Conservation (phyloP, 2,888 invertebrate species). For the Anoplius nigerrimus region DNA sequence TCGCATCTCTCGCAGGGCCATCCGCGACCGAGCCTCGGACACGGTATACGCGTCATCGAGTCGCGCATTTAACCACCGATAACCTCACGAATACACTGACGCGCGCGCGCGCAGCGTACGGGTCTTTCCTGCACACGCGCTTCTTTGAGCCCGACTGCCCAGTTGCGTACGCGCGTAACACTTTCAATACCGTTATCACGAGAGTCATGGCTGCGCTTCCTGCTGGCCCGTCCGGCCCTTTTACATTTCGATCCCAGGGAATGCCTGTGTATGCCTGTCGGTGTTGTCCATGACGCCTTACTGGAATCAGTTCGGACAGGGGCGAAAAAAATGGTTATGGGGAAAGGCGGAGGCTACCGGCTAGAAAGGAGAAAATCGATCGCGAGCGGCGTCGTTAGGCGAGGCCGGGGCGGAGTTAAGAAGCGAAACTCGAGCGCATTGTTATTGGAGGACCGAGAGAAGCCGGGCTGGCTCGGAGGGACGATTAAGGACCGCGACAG, state of each 20-base stretch:
- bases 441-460: too few relatives aligned
- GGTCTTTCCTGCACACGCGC: conserved; percentile 10
- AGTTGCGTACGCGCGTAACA: conserved; percentile 47
- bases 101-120: too few relatives aligned
- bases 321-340: too few relatives aligned
- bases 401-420: conserved; percentile 9
- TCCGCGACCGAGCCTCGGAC: neutral
- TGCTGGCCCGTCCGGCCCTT: conserved; percentile 38
- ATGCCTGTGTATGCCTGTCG: too few relatives aligned
- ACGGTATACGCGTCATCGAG: conserved; percentile 18
- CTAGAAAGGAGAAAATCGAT: too few relatives aligned
- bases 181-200: conserved; percentile 59
- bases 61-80: conserved; percentile 35
- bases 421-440: conserved; percentile 8
- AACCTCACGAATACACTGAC: conserved; percentile 28
- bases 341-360: too few relatives aligned
- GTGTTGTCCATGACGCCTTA: too few relatives aligned
- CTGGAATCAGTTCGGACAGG: too few relatives aligned
- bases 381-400: neutral
- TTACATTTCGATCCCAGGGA: conserved; percentile 22
- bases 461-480: too few relatives aligned
- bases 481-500: too few relatives aligned
- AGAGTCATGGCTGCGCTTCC: conserved; percentile 49
- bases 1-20: neutral
- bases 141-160: conserved; percentile 19